Conservation (phyloP, 2,888 invertebrate genomes). For the Craniophora ligustri region DNA sequence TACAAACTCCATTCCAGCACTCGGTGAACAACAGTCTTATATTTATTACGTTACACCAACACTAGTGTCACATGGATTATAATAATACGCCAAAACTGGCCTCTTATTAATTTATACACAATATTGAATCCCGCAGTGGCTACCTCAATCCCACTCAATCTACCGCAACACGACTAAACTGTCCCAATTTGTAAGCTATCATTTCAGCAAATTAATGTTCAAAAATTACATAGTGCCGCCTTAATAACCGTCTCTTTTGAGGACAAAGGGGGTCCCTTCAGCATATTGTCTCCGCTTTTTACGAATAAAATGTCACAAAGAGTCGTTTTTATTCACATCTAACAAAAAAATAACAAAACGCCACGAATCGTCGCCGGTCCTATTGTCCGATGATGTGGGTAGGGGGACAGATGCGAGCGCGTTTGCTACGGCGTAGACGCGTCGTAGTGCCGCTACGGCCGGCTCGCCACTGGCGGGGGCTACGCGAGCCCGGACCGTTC, state of each 20-base stretch:
- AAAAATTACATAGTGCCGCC: constrained; percentile 65
- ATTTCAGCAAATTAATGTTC: constrained; percentile 65
- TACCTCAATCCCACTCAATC: constrained; percentile 63
- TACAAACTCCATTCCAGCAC: constrained; percentile 74
- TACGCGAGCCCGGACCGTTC: constrained; percentile 83
- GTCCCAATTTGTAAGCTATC: constrained; percentile 65
- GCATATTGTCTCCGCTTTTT: constrained; percentile 72
- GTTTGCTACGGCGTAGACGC: constrained; percentile 77
- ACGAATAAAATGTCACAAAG: constrained; percentile 74
- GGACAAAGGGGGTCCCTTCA: constrained; percentile 67
- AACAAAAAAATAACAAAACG: constrained; percentile 83
- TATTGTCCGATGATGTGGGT: constrained; percentile 75
- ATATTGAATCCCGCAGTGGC: constrained; percentile 52
- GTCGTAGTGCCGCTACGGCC: constrained; percentile 80
- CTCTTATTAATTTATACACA: constrained; percentile 62
- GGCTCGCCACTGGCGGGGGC: constrained; percentile 86
- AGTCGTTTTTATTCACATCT: constrained; percentile 78
- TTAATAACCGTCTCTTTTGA: constrained; percentile 64
- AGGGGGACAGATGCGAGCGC: constrained; percentile 57
- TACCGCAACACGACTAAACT: constrained; percentile 67
- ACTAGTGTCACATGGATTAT: constrained; percentile 71
- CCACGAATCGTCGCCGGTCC: constrained; percentile 78
- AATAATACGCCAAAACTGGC: constrained; percentile 58
- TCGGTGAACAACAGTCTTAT: constrained; percentile 65
- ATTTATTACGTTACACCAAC: constrained; percentile 73